These are phyloP conservation scores for Uloborus plumipes DNA, from an alignment of 2,888 invertebrate species.

Conservation along the genomic window DNA sequence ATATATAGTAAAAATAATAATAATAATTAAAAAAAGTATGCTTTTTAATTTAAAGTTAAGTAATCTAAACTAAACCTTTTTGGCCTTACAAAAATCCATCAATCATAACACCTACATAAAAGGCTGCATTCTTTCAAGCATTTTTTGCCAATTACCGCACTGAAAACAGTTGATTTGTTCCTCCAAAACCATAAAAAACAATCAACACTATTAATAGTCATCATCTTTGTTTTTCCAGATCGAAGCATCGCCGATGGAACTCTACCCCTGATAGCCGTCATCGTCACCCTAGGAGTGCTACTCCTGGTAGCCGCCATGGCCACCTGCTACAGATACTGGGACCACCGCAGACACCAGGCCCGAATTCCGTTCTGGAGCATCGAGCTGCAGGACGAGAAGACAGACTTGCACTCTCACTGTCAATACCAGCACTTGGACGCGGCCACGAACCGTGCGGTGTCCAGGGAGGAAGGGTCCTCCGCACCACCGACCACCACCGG, in stretches of 20 bases:
- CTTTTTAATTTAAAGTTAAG: no score
- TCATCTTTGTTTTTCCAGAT: slow-evolving; percentile 28
- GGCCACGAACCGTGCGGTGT: slow-evolving; percentile 30
- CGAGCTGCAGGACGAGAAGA: slow-evolving; percentile 57
- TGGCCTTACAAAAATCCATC: no score
- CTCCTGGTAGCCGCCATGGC: slow-evolving; percentile 64
- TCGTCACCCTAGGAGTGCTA: slow-evolving; percentile 63
- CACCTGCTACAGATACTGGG: slow-evolving; percentile 66
- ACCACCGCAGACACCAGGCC: slow-evolving; percentile 49
- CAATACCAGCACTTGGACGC: slow-evolving; percentile 61
- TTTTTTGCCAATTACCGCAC: no score
- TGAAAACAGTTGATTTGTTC: no score
- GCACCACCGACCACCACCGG: slow-evolving; percentile 2
- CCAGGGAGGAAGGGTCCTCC: not conserved
- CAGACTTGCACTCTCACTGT: slow-evolving; percentile 58
- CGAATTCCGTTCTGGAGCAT: slow-evolving; percentile 64
- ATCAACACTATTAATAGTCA: not conserved
- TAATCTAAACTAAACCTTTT: no score
- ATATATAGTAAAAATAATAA: no score
- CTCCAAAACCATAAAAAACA: no score
- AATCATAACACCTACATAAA: no score
- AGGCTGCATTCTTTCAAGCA: no score
- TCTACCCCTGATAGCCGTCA: slow-evolving; percentile 63
- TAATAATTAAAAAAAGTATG: no score
- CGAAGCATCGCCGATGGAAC: slow-evolving; percentile 64